phyloP scores from a whole-genome alignment of 2,797 vertebrate genomes.

The Anniella stebbinsi region DNA sequence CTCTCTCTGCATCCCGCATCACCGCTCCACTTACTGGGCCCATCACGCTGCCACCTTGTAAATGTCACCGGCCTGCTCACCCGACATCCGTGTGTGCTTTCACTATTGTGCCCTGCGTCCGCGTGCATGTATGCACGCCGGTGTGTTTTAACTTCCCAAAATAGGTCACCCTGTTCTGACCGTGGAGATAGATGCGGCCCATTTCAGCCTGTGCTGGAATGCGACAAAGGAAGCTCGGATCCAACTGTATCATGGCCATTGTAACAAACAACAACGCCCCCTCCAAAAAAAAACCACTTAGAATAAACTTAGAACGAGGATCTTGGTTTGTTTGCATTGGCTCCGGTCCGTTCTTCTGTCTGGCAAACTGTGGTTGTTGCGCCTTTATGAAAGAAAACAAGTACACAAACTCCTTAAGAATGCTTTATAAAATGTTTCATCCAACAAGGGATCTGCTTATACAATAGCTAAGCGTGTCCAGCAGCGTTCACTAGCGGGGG shows the following conservation, averaged over 20 bases:
- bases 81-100: neutral
- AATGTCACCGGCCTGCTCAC: slow-evolving; percentile 13
- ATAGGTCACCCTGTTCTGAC: slow-evolving; percentile 1
- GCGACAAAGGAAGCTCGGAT: slow-evolving; percentile 15
- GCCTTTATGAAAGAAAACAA: no score
- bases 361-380: no score
- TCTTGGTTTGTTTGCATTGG: neutral
- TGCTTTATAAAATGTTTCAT: no score
- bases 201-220: slow-evolving; percentile 33
- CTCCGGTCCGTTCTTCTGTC: no score
- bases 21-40: neutral
- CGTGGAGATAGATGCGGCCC: neutral
- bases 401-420: no score
- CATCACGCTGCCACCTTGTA: slow-evolving; percentile 27
- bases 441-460: no score
- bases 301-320: neutral
- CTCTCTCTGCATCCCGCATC: neutral
- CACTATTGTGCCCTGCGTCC: neutral
- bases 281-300: no score
- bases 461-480: no score
- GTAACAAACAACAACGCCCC: neutral
- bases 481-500: no score
- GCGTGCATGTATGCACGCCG: neutral
- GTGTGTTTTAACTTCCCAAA: slow-evolving; percentile 37
- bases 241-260: neutral